Evolutionary conservation across 1,140 invertebrate species (phyloP), one percentile per base, ranked within the genome.

Genomic region (Chrysopa pallens): DNA sequence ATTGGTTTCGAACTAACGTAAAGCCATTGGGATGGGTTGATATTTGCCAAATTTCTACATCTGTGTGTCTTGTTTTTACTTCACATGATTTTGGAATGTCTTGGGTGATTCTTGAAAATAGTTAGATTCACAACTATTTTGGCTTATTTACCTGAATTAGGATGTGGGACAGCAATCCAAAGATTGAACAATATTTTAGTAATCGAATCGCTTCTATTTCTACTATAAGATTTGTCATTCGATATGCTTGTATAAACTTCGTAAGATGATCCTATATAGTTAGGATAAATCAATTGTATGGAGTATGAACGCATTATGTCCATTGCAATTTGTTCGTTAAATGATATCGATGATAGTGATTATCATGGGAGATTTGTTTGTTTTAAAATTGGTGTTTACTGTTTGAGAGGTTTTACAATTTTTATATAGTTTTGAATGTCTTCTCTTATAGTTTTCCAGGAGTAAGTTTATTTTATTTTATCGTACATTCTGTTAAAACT

Each of bases 101-200:
- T n/a, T n/a, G n/a, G n/a, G n/a, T n/a, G n/a, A n/a, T n/a, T n/a
- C n/a, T n/a, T n/a, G n/a, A n/a, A n/a, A n/a, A n/a, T n/a, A n/a
- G n/a, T n/a, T n/a, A n/a, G n/a, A n/a, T n/a, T n/a, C n/a, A n/a
- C n/a, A n/a, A n/a, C n/a, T n/a, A n/a, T n/a, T n/a, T n/a, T n/a
- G n/a, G n/a, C n/a, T n/a, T n/a, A n/a, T n/a, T n/a, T n/a, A n/a
- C n/a, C n/a, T n/a, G n/a, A n/a, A n/a, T 52, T 1, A 61, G 38
- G 8, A 62, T 50, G 0, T 28, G 40, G 48, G 52, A 42, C 6
- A 57, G 58, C 6, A 57, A 56, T 8, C 58, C 59, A 50, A 60
- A 55, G 8, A 33, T 36, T 17, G 36, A 42, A 36, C 51, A 45
- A 35, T 53, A 52, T 40, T 50, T 43, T 15, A 38, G 37, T 28